These are phyloP conservation scores for Alsophila aescularia DNA, from an alignment of 2,888 invertebrate species.

Conservation along the genomic window DNA sequence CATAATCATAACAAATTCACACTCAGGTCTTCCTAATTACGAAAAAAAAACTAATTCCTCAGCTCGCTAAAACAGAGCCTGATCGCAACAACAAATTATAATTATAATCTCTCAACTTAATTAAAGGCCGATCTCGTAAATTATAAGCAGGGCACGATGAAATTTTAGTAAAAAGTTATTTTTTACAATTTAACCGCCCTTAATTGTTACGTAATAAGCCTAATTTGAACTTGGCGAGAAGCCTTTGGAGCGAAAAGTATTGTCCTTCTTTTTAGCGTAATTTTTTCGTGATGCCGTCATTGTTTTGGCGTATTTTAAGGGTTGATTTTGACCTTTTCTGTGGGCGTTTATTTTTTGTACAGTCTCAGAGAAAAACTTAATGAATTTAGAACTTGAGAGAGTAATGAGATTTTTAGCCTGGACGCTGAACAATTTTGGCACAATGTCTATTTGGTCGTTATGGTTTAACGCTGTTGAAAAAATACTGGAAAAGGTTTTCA, in stretches of 20 bases:
- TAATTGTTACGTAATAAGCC: constrained; percentile 38
- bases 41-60: neutral
- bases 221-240: constrained; percentile 32
- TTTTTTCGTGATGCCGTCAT: constrained; percentile 19
- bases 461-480: neutral
- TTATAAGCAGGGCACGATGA: constrained; percentile 13
- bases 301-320: constrained; percentile 19
- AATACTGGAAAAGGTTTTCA: too few relatives aligned
- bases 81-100: constrained; percentile 4
- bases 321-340: constrained; percentile 17
- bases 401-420: neutral
- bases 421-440: neutral
- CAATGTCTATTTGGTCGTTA: neutral
- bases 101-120: constrained; percentile 15
- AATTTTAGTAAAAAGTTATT: constrained; percentile 25
- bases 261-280: constrained; percentile 21
- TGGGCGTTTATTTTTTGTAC: constrained; percentile 14
- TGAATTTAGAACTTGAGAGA: constrained; percentile 12
- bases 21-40: neutral
- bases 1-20: too few relatives aligned
- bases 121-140: constrained; percentile 21
- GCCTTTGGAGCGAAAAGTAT: constrained; percentile 27
- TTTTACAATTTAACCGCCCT: constrained; percentile 25
- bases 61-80: neutral
- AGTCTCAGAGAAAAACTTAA: constrained; percentile 7